Evolutionary conservation across 2,113 vertebrate genomes (phyloP), one percentile per base, ranked within the genome.

Genomic region (Pseudopodoces humilis): DNA sequence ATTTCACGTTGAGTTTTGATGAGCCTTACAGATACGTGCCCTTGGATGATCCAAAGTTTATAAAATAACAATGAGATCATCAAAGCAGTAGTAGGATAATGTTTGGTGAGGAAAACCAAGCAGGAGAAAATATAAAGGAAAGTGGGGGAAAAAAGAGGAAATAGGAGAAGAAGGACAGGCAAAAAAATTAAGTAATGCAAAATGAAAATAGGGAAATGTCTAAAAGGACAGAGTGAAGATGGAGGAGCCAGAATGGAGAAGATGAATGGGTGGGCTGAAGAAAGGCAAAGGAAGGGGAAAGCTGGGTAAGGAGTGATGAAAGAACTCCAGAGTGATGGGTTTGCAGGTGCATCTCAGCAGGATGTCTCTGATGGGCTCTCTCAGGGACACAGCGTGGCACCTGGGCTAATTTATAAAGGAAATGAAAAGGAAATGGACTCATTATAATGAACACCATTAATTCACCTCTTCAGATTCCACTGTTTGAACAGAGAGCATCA

Each of bases 351-450:
- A 70, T 59, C 97, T 70, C 97, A 94, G 96, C 97, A 95, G 97
- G 97, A 84, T 77, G 82, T 79, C 89, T 69, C 30, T 81, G 89
- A 96, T 92, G 90, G 59, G 52, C 96, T 97, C 96, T 97, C 88
- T 90, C 94, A 83, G 97, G 97, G 90, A 95, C 96, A 37, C 98
- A 97, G 97, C 92, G 1, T 98, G 97, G 85, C 96, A 97, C 94
- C 96, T 95, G 94, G 94, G 63, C 96, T 97, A 96, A 98, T 98
- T 97, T 97, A 96, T 97, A 97, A 96, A 97, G 96, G 98, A 98
- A 98, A 97, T 98, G 97, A 96, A 97, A 98, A 98, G 96, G 96
- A 97, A 98, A 98, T 97, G 97, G 97, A 97, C 97, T 97, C 31
- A 33, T 97, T 97, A 96, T 96, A 96, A 97, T 97, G 97, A 98